Evolutionary conservation across 2,797 vertebrate genomes (phyloP).

Genomic region (Pseudopleuronectes americanus): DNA sequence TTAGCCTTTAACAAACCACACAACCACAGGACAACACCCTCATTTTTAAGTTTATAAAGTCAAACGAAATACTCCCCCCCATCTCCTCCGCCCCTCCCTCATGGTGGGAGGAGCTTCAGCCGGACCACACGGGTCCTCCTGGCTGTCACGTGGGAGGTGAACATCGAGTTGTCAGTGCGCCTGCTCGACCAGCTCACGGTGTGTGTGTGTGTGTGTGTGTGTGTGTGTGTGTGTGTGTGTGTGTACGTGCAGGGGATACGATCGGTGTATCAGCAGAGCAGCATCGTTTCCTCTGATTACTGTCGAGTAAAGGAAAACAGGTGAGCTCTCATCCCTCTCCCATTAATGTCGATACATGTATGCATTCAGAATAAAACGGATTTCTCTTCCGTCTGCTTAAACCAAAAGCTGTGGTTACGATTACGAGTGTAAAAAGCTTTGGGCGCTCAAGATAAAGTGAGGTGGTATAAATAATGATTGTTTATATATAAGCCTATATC

Average conservation of each 20-base stretch:
- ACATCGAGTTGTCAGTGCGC: too few relatives aligned
- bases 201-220: too few relatives aligned
- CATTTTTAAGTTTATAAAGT: too few relatives aligned
- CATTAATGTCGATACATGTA: not conserved
- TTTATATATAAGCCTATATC: not conserved
- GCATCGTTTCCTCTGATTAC: not conserved
- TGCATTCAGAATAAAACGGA: not conserved
- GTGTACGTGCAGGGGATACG: too few relatives aligned
- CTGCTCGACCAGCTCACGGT: too few relatives aligned
- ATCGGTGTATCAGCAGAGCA: too few relatives aligned
- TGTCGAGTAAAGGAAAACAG: not conserved
- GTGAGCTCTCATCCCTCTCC: constrained; percentile 9
- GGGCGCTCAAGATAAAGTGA: too few relatives aligned
- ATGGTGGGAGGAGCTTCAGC: constrained; percentile 35
- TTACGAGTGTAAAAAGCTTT: not conserved
- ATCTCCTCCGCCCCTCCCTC: not conserved
- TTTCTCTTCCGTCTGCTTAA: not conserved
- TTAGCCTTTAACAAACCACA: too few relatives aligned
- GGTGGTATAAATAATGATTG: not conserved
- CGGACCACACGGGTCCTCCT: not conserved
- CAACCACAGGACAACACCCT: too few relatives aligned
- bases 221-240: too few relatives aligned
- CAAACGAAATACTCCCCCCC: too few relatives aligned
- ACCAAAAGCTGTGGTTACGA: not conserved
- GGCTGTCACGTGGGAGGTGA: constrained; percentile 9